Percentiles rank a stretch among this genome's conserved stretches.
Conservation (phyloP, 2,797 vertebrate species). For the Strix occidentalis region DNA sequence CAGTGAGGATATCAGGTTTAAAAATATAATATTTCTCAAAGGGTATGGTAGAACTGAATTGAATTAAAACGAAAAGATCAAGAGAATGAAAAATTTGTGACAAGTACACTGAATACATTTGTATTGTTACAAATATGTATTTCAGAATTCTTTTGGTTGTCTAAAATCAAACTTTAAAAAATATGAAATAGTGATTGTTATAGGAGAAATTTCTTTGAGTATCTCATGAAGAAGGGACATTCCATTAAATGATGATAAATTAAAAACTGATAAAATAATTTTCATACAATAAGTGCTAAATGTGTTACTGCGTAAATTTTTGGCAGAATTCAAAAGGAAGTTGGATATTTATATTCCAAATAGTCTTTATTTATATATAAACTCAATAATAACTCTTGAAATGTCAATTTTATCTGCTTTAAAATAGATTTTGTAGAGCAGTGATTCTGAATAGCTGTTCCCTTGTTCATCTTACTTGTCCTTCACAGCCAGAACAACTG, state of each 20-base stretch:
- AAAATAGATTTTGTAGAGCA: background rate
- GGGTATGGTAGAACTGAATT: background rate
- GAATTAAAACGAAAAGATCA: background rate
- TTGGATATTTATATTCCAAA: background rate
- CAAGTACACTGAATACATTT: background rate
- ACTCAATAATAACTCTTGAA: background rate
- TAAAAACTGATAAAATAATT: background rate
- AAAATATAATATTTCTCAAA: background rate
- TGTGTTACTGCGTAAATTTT: background rate
- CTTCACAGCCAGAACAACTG: background rate
- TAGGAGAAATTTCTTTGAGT: background rate
- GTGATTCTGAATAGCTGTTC: background rate
- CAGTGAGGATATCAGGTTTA: background rate
- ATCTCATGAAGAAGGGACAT: background rate
- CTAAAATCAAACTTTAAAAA: background rate
- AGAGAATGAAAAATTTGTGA: background rate
- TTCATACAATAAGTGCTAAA: background rate
- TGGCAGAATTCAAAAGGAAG: background rate
- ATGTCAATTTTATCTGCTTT: background rate
- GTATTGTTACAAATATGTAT: background rate
- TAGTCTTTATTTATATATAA: background rate
- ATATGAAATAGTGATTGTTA: background rate
- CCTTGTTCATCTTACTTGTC: background rate
- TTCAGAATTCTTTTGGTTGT: background rate
- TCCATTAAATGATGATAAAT: background rate